These are phyloP conservation scores for Gouania willdenowi DNA, from an alignment of 2,797 vertebrate genomes.

Conservation along the genomic window DNA sequence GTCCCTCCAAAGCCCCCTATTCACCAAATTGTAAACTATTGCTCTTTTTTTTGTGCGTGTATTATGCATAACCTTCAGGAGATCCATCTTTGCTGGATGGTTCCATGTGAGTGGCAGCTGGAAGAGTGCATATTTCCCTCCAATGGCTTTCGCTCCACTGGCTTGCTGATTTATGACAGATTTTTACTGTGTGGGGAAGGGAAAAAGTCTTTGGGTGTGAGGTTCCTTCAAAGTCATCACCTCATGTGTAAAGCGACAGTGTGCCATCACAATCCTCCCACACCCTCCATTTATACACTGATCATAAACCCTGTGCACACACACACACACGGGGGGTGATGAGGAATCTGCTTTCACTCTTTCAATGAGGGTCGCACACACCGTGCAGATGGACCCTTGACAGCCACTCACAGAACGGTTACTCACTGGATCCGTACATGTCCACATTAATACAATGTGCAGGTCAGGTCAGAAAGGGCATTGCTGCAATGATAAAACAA, in stretches of 20 bases:
- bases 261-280: not conserved
- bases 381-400: constrained; percentile 25
- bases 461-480: constrained; percentile 33
- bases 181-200: not conserved
- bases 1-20: too few species aligned
- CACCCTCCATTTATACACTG: not conserved
- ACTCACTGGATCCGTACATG: constrained; percentile 31
- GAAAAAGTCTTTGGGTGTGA: not conserved
- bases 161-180: constrained; percentile 18
- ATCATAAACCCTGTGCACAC: not conserved
- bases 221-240: not conserved
- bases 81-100: constrained; percentile 24
- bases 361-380: constrained; percentile 14
- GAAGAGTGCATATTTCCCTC: constrained; percentile 1
- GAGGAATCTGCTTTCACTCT: constrained; percentile 1
- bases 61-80: constrained; percentile 11
- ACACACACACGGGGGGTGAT: not conserved
- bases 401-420: constrained; percentile 28
- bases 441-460: constrained; percentile 36
- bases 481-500: constrained; percentile 12
- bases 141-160: not conserved
- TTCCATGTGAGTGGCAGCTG: constrained; percentile 5
- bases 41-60: not conserved
- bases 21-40: too few species aligned
- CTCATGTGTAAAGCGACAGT: not conserved